These are phyloP conservation scores for Acleris literana DNA, from an alignment of 2,888 invertebrate genomes.

Conservation along the genomic window DNA sequence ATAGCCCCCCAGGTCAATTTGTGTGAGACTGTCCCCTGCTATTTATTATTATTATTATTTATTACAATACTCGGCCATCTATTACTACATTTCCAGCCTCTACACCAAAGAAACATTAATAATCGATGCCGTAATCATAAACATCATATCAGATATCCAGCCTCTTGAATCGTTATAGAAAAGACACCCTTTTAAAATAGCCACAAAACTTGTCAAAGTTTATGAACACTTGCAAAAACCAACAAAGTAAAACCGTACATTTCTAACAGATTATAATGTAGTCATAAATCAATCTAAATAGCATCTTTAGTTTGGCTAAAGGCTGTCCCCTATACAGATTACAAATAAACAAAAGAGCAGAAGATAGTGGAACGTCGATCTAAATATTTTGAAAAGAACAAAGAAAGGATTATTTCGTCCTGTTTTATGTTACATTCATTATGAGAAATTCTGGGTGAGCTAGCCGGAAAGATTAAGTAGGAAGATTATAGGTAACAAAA, in stretches of 20 bases:
- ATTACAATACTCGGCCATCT: no score
- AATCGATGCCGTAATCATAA: no score
- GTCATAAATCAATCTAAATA: conserved; percentile 18
- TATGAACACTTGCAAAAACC: background rate
- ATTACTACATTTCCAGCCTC: no score
- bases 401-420: conserved; percentile 23
- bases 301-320: conserved; percentile 4
- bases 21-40: no score
- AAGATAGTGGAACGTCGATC: conserved; percentile 17
- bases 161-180: no score
- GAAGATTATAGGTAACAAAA: no score
- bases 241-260: background rate
- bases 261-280: conserved; percentile 12
- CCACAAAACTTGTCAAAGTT: no score
- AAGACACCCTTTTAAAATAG: no score
- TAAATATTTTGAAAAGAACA: conserved; percentile 24
- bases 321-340: conserved; percentile 24
- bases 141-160: no score
- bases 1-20: no score
- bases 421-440: conserved; percentile 7
- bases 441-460: conserved; percentile 21
- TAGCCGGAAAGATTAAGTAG: conserved; percentile 4
- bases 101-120: no score
- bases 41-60: no score
- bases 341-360: conserved; percentile 17